A percentile compares a stretch with the other conserved stretches of the same genome.
Conservation (phyloP, 2,797 vertebrate species). For the Siniperca obscura region DNA sequence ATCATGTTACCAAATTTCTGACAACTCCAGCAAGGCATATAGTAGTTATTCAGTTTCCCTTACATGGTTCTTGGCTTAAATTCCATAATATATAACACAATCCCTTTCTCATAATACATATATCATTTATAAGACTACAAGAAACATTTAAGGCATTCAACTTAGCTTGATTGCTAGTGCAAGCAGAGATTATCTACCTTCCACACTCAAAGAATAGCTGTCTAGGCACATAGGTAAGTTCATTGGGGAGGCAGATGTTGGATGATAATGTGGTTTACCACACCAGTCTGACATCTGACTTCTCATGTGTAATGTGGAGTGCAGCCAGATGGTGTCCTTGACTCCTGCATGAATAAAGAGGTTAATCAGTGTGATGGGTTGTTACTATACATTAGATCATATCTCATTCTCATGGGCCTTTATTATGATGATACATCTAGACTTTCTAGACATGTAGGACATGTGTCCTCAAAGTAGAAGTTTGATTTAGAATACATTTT, state of each 20-base stretch:
- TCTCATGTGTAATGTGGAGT: slow-evolving; percentile 72
- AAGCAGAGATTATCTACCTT: background rate
- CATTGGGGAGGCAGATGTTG: slow-evolving; percentile 63
- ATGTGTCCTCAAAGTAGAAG: background rate
- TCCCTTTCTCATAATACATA: background rate
- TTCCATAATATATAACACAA: background rate
- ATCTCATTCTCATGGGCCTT: slow-evolving; percentile 44
- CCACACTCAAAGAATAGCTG: slow-evolving; percentile 23
- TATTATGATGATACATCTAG: slow-evolving; percentile 33
- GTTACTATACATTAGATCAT: slow-evolving; percentile 63
- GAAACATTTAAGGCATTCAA: slow-evolving; percentile 1
- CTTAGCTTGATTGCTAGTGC: slow-evolving; percentile 6
- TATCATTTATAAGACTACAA: background rate
- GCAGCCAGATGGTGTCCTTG: slow-evolving; percentile 81
- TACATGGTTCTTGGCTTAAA: background rate
- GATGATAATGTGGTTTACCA: slow-evolving; percentile 71
- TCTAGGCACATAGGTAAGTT: slow-evolving; percentile 32
- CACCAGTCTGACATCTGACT: slow-evolving; percentile 61
- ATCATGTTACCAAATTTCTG: background rate
- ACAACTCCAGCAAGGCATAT: background rate
- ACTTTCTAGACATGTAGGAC: background rate
- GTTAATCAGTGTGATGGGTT: slow-evolving; percentile 58
- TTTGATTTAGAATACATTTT: background rate
- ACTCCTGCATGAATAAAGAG: slow-evolving; percentile 69
- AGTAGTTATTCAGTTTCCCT: background rate